Percentiles rank a stretch among this genome's conserved stretches.
Conservation (phyloP, 2,888 invertebrate genomes). For the Drosophila suboccidentalis region DNA sequence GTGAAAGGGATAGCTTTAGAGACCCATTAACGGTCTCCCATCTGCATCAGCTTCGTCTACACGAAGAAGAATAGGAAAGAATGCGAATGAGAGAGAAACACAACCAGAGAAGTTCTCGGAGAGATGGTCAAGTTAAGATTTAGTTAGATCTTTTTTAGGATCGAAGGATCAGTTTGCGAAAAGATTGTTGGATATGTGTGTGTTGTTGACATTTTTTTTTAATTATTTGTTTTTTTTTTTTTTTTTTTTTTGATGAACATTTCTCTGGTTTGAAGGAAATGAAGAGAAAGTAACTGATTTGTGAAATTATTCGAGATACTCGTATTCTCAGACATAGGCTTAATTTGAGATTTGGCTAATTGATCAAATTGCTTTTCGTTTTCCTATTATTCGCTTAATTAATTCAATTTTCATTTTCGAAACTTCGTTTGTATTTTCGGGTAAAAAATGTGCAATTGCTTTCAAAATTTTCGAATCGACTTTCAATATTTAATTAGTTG, state of each 20-base stretch:
- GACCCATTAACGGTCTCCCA: not conserved
- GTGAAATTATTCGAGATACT: slow-evolving; percentile 4
- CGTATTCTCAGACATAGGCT: slow-evolving; percentile 13
- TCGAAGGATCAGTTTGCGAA: slow-evolving; percentile 28
- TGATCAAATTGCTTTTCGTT: slow-evolving; percentile 32
- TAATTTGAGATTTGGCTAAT: slow-evolving; percentile 23
- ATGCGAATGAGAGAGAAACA: slow-evolving; percentile 7
- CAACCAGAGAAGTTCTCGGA: slow-evolving; percentile 20
- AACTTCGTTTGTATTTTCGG: slow-evolving; percentile 17
- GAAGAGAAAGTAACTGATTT: slow-evolving; percentile 2
- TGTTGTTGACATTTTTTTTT: slow-evolving; percentile 20
- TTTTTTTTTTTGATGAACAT: slow-evolving; percentile 15
- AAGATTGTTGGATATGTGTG: slow-evolving; percentile 59
- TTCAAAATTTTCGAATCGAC: slow-evolving; percentile 11
- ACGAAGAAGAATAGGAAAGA: slow-evolving; percentile 17
- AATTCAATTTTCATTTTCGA: slow-evolving; percentile 6
- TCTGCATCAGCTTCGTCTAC: slow-evolving; percentile 20
- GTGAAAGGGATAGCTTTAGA: slow-evolving; percentile 4
- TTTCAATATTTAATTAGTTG: slow-evolving; percentile 6
- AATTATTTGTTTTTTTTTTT: not conserved
- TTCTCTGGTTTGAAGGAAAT: slow-evolving; percentile 33
- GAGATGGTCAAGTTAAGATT: slow-evolving; percentile 22
- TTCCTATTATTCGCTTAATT: slow-evolving; percentile 11
- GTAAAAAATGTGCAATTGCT: slow-evolving; percentile 38
- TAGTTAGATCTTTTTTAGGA: slow-evolving; percentile 20